Base-by-base conservation (phyloP, 2,888 invertebrate species). In the Branchellion lobata region DNA sequence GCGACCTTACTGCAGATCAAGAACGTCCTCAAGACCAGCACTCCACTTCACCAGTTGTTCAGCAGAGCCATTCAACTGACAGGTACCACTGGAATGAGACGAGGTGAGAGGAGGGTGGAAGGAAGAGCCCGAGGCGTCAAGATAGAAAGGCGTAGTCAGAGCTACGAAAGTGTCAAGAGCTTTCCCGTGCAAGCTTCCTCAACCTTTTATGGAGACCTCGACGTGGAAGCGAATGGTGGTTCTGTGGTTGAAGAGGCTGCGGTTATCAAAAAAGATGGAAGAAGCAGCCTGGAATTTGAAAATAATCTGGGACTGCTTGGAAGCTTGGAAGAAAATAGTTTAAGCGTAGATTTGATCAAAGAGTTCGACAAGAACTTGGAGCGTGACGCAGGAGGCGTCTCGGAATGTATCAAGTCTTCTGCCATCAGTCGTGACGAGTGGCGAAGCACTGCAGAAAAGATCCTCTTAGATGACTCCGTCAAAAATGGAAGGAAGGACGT, bases 81-180 rank as follows among this genome's bases (percentile, higher is more conserved):
- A 31, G 51, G 51, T 11, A 51, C 75, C 31, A 34, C 57, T n/a
- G 36, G 57, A 31, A 29, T 51, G 34, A 77, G 27, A 1, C 31
- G 34, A 29, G 21, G 11, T 0, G 33, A 65, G 29, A 31, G n/a
- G 36, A 65, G 36, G n/a, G 27, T 27, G 69, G n/a, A 69, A 29
- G 27, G 2, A 14, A 3, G 53, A 2, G 5, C 5, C 2, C n/a
- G n/a, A n/a, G n/a, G n/a, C n/a, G n/a, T n/a, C n/a, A n/a, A n/a
- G n/a, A n/a, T n/a, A n/a, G 53, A 77, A n/a, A 47, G 77, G 14
- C n/a, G 77, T 21, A 77, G 77, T 36, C 61, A 53, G 27, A 77
- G 77, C 31, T 57, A 34, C 24, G 77, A 77, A 36, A 77, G 34
- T n/a, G n/a, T 77, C 34, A n/a, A 29, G 0, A 31, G 14, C 1